Conservation (phyloP, 2,888 invertebrate species). For the Cephus nigrinus region DNA sequence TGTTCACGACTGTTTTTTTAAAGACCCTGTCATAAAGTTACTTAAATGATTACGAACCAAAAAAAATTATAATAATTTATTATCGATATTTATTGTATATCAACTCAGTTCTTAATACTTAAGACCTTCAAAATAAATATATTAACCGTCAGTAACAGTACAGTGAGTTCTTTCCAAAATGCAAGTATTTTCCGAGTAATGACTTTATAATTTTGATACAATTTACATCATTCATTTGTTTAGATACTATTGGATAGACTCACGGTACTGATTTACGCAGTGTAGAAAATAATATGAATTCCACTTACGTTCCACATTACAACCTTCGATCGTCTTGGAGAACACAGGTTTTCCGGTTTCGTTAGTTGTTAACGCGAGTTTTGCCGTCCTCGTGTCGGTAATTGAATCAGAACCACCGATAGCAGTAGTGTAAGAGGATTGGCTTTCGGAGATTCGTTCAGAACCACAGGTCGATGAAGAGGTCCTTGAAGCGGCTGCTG, state of each 20-base stretch:
- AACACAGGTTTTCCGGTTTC: slow-evolving; percentile 77
- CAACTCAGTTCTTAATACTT: slow-evolving; percentile 1
- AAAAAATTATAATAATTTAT: slow-evolving; percentile 1
- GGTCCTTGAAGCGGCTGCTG: slow-evolving; percentile 38
- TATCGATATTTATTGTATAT: not conserved
- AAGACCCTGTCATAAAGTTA: too few species aligned
- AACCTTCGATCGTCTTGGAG: slow-evolving; percentile 79
- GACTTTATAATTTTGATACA: too few species aligned
- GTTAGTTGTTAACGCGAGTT: slow-evolving; percentile 45
- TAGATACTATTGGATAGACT: too few species aligned
- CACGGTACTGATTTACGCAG: too few species aligned
- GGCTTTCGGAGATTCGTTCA: slow-evolving; percentile 46
- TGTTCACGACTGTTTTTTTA: not conserved
- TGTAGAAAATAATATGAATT: not conserved
- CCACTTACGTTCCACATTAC: slow-evolving; percentile 83
- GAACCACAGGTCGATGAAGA: slow-evolving; percentile 43
- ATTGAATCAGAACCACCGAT: slow-evolving; percentile 31
- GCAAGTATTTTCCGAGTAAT: too few species aligned
- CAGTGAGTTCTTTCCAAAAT: too few species aligned
- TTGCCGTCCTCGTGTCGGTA: slow-evolving; percentile 39
- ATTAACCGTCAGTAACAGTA: not conserved
- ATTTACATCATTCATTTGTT: too few species aligned
- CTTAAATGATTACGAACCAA: not conserved
- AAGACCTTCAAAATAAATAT: not conserved
- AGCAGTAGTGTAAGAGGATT: slow-evolving; percentile 45